Percentiles rank a stretch among this genome's conserved stretches.
Evolutionary conservation across 2,888 invertebrate genomes (phyloP).

Genomic region (Cheilosia grossa): DNA sequence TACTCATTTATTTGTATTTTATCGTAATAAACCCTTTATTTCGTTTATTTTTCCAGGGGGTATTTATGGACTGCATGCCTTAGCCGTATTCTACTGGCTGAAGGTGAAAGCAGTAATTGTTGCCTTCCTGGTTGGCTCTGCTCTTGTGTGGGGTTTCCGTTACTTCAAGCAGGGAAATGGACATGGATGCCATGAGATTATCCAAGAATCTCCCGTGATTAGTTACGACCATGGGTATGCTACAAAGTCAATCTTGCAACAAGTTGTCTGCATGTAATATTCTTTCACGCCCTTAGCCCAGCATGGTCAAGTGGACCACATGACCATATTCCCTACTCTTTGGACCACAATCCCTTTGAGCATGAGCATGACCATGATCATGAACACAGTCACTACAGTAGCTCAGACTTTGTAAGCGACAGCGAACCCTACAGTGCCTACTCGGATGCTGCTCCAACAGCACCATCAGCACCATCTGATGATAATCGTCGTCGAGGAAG

Average conservation of each 20-base stretch:
- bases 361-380: slow-evolving; percentile 81
- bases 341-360: slow-evolving; percentile 77
- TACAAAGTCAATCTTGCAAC: neutral
- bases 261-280: neutral
- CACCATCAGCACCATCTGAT: slow-evolving; percentile 59
- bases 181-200: slow-evolving; percentile 77
- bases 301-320: slow-evolving; percentile 77
- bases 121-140: slow-evolving; percentile 81
- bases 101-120: slow-evolving; percentile 82
- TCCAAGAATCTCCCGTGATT: slow-evolving; percentile 76
- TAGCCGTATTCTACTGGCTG: slow-evolving; percentile 81
- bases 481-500: slow-evolving; percentile 76
- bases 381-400: slow-evolving; percentile 77
- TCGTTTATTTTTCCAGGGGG: slow-evolving; percentile 76
- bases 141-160: slow-evolving; percentile 80
- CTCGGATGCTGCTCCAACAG: slow-evolving; percentile 51
- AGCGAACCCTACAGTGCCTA: slow-evolving; percentile 74
- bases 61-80: slow-evolving; percentile 79
- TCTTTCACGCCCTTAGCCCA: slow-evolving; percentile 74
- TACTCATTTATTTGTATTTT: too few species aligned
- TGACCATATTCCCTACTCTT: slow-evolving; percentile 78
- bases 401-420: slow-evolving; percentile 77
- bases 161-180: slow-evolving; percentile 76
- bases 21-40: too few species aligned
- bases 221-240: slow-evolving; percentile 82